phyloP scores from a whole-genome alignment of 2,113 vertebrate genomes.

The Columba janthina region DNA sequence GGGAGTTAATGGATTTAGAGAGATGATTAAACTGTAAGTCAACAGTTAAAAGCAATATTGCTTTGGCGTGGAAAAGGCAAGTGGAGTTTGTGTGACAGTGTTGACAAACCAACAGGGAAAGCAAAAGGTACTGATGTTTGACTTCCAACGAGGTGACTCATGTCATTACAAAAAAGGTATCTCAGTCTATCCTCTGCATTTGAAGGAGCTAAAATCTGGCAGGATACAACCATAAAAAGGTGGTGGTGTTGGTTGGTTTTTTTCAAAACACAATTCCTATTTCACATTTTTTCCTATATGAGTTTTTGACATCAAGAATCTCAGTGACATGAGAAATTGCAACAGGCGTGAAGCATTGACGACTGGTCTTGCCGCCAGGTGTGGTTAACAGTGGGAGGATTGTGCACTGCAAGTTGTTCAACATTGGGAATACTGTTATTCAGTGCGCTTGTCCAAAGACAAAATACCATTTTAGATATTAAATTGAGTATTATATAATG shows the following conservation, averaged over 20 bases:
- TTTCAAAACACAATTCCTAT: background rate
- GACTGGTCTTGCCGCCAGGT: background rate
- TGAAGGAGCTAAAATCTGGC: background rate
- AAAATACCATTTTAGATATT: background rate
- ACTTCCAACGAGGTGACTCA: background rate
- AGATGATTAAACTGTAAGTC: constrained; percentile 4
- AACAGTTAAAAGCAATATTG: background rate
- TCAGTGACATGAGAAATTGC: background rate
- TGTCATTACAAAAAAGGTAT: background rate
- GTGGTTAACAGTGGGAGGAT: background rate
- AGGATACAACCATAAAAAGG: background rate
- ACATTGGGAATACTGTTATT: background rate
- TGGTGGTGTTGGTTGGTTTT: background rate
- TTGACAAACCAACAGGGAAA: background rate
- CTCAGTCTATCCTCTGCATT: background rate
- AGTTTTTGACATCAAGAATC: background rate
- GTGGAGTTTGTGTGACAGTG: background rate
- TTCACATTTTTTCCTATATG: background rate
- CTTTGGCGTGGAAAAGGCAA: constrained; percentile 1
- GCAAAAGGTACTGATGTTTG: background rate
- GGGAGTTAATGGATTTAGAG: background rate
- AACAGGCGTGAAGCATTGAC: background rate
- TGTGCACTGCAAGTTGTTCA: background rate
- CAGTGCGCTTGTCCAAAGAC: background rate
- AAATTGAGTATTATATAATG: background rate